Evolutionary conservation across 2,888 invertebrate genomes (phyloP).

Genomic region (Eupithecia exiguata): DNA sequence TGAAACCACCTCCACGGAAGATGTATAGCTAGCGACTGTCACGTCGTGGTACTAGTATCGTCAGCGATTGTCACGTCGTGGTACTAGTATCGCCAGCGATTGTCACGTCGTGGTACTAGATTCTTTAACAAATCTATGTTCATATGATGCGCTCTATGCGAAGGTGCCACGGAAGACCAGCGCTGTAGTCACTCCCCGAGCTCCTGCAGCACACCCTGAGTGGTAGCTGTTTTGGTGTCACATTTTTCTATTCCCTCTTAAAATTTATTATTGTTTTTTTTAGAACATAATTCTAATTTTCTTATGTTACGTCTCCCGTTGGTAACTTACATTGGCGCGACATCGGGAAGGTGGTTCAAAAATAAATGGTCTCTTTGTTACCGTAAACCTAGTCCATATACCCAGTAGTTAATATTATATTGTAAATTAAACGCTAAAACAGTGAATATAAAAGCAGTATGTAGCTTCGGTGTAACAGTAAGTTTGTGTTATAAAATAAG

Average conservation of each 20-base stretch:
- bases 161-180: too few relatives aligned
- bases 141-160: not conserved
- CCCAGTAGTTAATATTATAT: conserved; percentile 60
- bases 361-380: conserved; percentile 67
- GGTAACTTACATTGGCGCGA: not conserved
- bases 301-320: not conserved
- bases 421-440: conserved; percentile 63
- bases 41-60: not conserved
- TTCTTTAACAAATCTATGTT: not conserved
- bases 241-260: too few relatives aligned
- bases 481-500: conserved; percentile 50
- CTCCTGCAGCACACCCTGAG: too few relatives aligned
- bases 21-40: not conserved
- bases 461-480: conserved; percentile 50
- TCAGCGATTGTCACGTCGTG: not conserved
- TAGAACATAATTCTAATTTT: too few relatives aligned
- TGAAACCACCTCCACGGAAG: not conserved
- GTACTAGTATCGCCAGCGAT: not conserved
- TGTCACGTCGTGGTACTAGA: not conserved
- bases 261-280: too few relatives aligned
- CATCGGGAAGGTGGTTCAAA: conserved; percentile 19
- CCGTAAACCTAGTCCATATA: conserved; percentile 78
- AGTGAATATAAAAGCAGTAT: conserved; percentile 30
- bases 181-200: too few relatives aligned
- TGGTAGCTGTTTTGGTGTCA: too few relatives aligned